Base-by-base conservation (phyloP, 2,113 vertebrate genomes). In the Microtus pennsylvanicus region DNA sequence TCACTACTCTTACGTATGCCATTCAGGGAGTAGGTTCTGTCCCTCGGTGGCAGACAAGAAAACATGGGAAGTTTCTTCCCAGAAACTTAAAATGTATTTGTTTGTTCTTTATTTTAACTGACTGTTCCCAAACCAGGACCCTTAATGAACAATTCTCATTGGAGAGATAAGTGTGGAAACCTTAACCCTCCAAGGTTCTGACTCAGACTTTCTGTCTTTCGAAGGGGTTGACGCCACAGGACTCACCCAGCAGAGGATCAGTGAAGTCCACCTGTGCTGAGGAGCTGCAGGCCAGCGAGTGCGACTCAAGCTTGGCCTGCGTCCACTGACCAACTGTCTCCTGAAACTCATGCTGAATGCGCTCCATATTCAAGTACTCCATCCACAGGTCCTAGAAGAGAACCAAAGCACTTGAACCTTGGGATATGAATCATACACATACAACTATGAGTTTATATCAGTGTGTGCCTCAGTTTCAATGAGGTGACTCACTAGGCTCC, bases 341-440 rank as follows among this genome's bases (percentile, higher is more conserved):
- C 95, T 98, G 99, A 97, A 99, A 98, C 93, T 99, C 99, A 42
- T 99, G 98, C 80, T 98, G 99, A 67, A 99, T 87, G 58, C 99
- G 99, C 95, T 99, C 99, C 96, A 99, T 98, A 86, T 99, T 99
- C 95, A 99, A 95, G 94, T 98, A 99, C 91, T 99, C 99, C 96
- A 99, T 98, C 99, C 99, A 99, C 91, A 99, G 98, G 94, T 99
- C 99, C 99, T 99, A 95, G 21, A 98, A 61, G 6, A 21, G 42
- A 95, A 93, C 13, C 94, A 95, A 7, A 87, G 30, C 35, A 80
- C 61, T 82, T 96, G 52, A 94, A 63, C n/a, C 78, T 67, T 80
- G 42, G 89, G 12, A 83, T n/a, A 77, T 24, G 16, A 93, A n/a
- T 47, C 65, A 91, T 3, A 72, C 22, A 55, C 87, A 87, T 61